phyloP scores from a whole-genome alignment of 2,888 invertebrate species.

The Aphelenchoides bicaudatus region DNA sequence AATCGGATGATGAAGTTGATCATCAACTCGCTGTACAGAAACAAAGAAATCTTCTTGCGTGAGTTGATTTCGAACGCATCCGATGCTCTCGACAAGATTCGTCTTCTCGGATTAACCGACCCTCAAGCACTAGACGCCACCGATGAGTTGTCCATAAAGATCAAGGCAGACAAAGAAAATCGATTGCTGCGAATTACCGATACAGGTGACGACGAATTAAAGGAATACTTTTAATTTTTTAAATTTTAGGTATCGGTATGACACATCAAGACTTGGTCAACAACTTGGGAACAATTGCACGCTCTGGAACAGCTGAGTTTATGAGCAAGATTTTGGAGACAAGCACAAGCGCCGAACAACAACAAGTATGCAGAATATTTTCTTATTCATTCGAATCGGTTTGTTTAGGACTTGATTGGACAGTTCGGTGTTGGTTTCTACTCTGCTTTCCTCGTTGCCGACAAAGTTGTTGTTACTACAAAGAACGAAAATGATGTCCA shows the following conservation, averaged over 20 bases:
- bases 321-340: slow-evolving; percentile 56
- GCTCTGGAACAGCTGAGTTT: slow-evolving; percentile 61
- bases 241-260: slow-evolving; percentile 67
- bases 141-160: slow-evolving; percentile 80
- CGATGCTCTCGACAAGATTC: slow-evolving; percentile 95
- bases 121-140: slow-evolving; percentile 74
- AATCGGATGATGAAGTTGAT: slow-evolving; percentile 99
- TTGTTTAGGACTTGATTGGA: slow-evolving; percentile 81
- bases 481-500: slow-evolving; percentile 90
- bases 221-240: slow-evolving; percentile 61
- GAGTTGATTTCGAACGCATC: slow-evolving; percentile 98
- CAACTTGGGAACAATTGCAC: slow-evolving; percentile 93
- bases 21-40: slow-evolving; percentile 96
- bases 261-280: slow-evolving; percentile 85
- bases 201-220: slow-evolving; percentile 89
- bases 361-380: slow-evolving; percentile 35
- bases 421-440: slow-evolving; percentile 97
- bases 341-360: slow-evolving; percentile 50
- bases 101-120: slow-evolving; percentile 84
- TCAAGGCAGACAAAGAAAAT: slow-evolving; percentile 86
- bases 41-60: slow-evolving; percentile 80
- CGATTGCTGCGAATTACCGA: slow-evolving; percentile 88
- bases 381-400: no score
- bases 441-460: slow-evolving; percentile 92
- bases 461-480: slow-evolving; percentile 87